Base-by-base conservation (phyloP, 2,797 vertebrate species). In the Poeciliopsis turneri region DNA sequence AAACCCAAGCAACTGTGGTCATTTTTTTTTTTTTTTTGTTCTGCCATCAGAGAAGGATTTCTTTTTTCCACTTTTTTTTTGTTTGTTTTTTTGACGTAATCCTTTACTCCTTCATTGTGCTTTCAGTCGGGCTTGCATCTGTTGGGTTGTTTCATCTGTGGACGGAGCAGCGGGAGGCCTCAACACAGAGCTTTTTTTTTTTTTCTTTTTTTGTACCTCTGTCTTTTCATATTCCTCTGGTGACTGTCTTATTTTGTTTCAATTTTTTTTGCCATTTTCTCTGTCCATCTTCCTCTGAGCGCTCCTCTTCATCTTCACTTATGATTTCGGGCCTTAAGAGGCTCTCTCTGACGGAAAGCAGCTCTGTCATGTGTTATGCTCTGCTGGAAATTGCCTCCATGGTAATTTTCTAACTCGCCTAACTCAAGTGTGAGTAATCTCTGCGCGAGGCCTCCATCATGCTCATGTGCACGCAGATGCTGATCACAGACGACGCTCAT, bases 321-420 rank as follows among this genome's bases (percentile, higher is more conserved):
- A 12, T 74, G 69, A 72, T 64, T 72, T 53, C 59, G 6, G 39
- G 1, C 15, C 4, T 13, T 28, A n/a, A 74, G 59, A 76, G 47
- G 55, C 69, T 57, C 20, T 51, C 18, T 45, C 46, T 73, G 8
- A 51, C 61, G 57, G 75, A 64, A 6, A 25, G 68, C 72, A 45
- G 45, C 6, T 13, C 45, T 51, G 15, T 59, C 30, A 33, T 36
- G 45, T 18, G 30, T 75, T 46, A 5, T 61, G 25, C n/a, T 69
- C 59, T 80, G 51, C 28, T 53, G 75, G 46, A 70, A 74, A 45
- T 45, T 70, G 28, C 51, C n/a, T 74, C 70, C 55, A 15, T 20
- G 66, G 43, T 72, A 49, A 80, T 78, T 77, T 77, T 20, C 47
- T 36, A 39, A 45, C 9, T 39, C n/a, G 45, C 71, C 4, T 7